phyloP scores from a whole-genome alignment of 2,888 invertebrate genomes.

The Drosophila lutescens region DNA sequence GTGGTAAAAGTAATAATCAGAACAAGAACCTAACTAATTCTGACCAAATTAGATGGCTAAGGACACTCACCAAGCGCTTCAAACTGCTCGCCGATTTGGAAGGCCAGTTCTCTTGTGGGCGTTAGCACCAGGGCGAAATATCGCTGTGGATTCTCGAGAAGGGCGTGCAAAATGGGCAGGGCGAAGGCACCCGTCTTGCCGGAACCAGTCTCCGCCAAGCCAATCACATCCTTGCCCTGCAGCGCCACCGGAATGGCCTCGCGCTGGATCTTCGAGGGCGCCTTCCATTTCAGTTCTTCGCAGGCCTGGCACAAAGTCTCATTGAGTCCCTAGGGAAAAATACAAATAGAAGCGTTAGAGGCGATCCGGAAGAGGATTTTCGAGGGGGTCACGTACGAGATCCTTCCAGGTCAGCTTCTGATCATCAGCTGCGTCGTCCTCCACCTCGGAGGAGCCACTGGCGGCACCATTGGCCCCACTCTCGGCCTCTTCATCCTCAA shows the following conservation, averaged over 20 bases:
- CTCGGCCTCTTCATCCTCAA: conserved; percentile 27
- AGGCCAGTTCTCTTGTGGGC: conserved; percentile 98
- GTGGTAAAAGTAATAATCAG: background rate
- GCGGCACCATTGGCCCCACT: conserved; percentile 30
- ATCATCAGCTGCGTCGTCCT: conserved; percentile 36
- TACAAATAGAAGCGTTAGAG: conserved; percentile 10
- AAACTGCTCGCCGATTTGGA: conserved; percentile 99
- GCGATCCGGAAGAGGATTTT: no score
- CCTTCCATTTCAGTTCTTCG: conserved; percentile 95
- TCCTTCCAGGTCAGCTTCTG: conserved; percentile 86
- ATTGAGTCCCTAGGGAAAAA: conserved; percentile 90
- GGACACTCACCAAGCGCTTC: conserved; percentile 92
- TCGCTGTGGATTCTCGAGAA: conserved; percentile 95
- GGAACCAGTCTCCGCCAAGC: conserved; percentile 91
- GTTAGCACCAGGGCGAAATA: conserved; percentile 97
- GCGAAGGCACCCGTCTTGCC: conserved; percentile 99
- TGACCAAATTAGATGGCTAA: conserved; percentile 13
- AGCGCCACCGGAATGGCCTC: conserved; percentile 97
- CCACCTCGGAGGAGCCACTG: conserved; percentile 26
- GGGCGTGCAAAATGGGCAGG: conserved; percentile 95
- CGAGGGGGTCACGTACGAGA: conserved; percentile 84
- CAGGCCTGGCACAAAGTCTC: conserved; percentile 97
- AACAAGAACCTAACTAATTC: no score
- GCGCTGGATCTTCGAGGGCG: conserved; percentile 96
- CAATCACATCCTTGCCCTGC: conserved; percentile 90